Conservation (phyloP, 2,888 invertebrate genomes). For the Dexiosoma caninum region DNA sequence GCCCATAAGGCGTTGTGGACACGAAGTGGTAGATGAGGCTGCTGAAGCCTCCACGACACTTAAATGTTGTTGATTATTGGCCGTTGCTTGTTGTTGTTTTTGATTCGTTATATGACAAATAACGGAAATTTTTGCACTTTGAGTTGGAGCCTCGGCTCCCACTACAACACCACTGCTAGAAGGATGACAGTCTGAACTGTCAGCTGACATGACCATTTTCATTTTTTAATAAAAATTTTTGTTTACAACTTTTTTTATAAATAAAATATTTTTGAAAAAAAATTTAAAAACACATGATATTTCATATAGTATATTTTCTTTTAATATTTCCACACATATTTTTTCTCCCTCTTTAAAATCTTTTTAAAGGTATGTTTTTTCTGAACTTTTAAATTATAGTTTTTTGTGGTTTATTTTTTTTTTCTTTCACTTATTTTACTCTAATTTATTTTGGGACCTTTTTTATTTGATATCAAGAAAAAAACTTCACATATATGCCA, state of each 20-base stretch:
- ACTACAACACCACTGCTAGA: constrained; percentile 70
- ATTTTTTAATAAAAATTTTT: constrained; percentile 46
- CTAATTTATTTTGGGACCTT: constrained; percentile 5
- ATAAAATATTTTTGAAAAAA: constrained; percentile 29
- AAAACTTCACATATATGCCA: constrained; percentile 40
- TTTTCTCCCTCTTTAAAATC: no score
- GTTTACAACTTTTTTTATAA: constrained; percentile 29
- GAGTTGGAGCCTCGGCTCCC: constrained; percentile 52
- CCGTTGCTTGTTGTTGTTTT: constrained; percentile 31
- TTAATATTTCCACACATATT: no score
- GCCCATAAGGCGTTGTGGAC: constrained; percentile 68
- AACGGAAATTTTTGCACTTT: constrained; percentile 71
- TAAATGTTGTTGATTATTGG: constrained; percentile 22
- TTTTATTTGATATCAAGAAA: neutral
- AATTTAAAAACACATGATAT: no score
- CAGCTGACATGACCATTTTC: constrained; percentile 78
- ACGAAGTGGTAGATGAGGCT: constrained; percentile 67
- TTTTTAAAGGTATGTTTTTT: neutral
- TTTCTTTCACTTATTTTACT: constrained; percentile 6
- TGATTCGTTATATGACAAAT: constrained; percentile 70
- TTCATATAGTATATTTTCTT: no score
- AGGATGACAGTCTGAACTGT: constrained; percentile 77
- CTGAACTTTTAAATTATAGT: neutral
- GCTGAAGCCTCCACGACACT: constrained; percentile 50
- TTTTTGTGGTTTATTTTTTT: constrained; percentile 10